Percentiles rank a stretch among this genome's conserved stretches.
Conservation (phyloP, 2,113 vertebrate genomes). For the Nycticorax nycticorax region DNA sequence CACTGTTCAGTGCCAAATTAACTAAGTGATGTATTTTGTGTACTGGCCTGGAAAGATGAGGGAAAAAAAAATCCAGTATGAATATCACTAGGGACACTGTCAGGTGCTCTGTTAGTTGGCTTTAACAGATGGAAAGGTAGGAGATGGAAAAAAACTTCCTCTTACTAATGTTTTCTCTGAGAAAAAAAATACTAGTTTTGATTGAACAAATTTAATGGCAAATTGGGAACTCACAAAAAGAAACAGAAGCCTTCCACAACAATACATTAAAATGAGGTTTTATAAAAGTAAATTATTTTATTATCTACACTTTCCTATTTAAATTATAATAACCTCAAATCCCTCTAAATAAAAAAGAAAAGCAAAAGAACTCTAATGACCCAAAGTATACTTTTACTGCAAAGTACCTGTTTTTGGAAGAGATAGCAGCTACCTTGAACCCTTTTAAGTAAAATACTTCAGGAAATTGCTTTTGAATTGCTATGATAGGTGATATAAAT, state of each 20-base stretch:
- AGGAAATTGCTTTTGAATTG: neutral
- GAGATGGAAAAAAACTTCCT: neutral
- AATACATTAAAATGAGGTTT: neutral
- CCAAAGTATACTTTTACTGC: neutral
- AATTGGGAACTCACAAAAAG: neutral
- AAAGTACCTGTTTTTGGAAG: neutral
- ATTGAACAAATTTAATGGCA: neutral
- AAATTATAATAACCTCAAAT: neutral
- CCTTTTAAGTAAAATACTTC: neutral
- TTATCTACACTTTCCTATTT: neutral
- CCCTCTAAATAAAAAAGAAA: neutral
- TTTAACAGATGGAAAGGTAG: neutral
- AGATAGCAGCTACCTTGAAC: neutral
- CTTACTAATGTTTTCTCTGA: neutral
- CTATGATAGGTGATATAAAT: neutral
- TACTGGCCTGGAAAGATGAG: neutral
- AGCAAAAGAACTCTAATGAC: neutral
- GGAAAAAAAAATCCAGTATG: rapidly evolving
- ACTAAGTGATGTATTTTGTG: neutral
- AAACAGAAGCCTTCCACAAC: neutral
- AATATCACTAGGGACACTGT: neutral
- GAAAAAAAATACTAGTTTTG: neutral
- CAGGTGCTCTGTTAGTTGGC: neutral
- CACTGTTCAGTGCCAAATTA: neutral
- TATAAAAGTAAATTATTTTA: neutral